A percentile compares a stretch with the other conserved stretches of the same genome.
These are phyloP conservation scores for Carassius gibelio DNA, from an alignment of 2,113 vertebrate genomes.

Conservation along the genomic window DNA sequence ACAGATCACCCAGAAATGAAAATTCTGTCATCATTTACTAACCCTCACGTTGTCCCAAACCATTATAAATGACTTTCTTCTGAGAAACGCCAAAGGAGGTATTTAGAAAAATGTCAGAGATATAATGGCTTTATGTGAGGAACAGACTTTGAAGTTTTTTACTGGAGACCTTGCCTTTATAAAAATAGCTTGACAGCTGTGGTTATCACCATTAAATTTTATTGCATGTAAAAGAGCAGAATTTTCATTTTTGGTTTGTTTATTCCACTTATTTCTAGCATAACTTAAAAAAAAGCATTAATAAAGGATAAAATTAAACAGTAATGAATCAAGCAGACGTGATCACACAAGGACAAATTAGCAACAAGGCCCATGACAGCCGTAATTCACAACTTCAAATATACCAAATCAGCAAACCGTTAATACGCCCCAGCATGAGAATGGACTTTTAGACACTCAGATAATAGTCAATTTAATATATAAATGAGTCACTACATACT, in stretches of 20 bases:
- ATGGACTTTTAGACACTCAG: constrained; percentile 10
- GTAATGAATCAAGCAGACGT: not conserved
- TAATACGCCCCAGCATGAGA: constrained; percentile 21
- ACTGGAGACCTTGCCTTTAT: not conserved
- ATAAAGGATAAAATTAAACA: not conserved
- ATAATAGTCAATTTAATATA: constrained; percentile 23
- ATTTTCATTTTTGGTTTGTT: not conserved
- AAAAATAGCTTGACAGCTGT: not conserved
- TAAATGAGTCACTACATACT: constrained; percentile 34
- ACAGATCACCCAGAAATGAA: not conserved
- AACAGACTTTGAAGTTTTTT: not conserved
- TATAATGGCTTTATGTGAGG: not conserved
- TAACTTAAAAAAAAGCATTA: not conserved
- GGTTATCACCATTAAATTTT: too few relatives aligned
- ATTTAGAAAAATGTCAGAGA: not conserved
- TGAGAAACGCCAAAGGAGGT: not conserved
- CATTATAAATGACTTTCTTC: not conserved
- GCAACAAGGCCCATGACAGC: not conserved
- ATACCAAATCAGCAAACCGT: not conserved
- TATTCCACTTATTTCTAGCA: not conserved
- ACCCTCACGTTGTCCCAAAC: not conserved
- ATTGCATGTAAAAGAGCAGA: not conserved
- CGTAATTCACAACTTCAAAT: not conserved
- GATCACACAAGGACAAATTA: constrained; percentile 2
- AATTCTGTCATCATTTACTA: not conserved